Conservation (phyloP, 64 coral and sea anemone species). For the Platygyra sinensis region DNA sequence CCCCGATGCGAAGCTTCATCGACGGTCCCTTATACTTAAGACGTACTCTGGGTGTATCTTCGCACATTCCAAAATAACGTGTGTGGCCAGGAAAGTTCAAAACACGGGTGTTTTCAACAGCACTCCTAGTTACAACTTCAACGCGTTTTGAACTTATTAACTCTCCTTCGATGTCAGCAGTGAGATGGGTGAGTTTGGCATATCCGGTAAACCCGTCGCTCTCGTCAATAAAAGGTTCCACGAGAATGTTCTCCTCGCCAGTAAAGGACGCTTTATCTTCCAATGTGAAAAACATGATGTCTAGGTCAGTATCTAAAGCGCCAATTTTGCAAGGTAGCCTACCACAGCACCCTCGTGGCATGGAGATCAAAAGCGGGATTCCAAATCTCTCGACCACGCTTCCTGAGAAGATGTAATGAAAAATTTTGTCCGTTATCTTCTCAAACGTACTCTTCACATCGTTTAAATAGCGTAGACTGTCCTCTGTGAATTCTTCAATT, state of each 20-base stretch:
- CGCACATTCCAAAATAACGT: constrained; percentile 7
- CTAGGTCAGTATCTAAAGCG: constrained; percentile 17
- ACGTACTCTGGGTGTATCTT: background rate
- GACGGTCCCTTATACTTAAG: constrained; percentile 11
- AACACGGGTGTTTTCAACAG: background rate
- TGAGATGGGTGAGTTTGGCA: background rate
- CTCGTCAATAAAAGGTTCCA: background rate
- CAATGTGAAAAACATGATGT: constrained; percentile 45
- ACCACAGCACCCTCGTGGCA: no score
- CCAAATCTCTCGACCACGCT: constrained; percentile 47
- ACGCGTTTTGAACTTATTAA: constrained; percentile 15
- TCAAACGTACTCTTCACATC: constrained; percentile 6
- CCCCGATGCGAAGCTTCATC: background rate
- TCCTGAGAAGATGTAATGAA: constrained; percentile 37
- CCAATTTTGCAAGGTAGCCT: background rate
- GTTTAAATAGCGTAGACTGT: background rate
- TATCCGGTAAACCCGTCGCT: constrained; percentile 5
- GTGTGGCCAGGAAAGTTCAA: background rate
- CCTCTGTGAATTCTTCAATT: background rate
- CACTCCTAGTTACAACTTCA: background rate
- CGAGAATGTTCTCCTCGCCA: constrained; percentile 11
- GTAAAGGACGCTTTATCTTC: constrained; percentile 26
- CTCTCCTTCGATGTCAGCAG: background rate
- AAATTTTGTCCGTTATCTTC: background rate
- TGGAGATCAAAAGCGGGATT: constrained; percentile 6